Percentiles rank a stretch among this genome's conserved stretches.
Conservation (phyloP, 1,140 invertebrate species). For the Panagrolaimus sp. region DNA sequence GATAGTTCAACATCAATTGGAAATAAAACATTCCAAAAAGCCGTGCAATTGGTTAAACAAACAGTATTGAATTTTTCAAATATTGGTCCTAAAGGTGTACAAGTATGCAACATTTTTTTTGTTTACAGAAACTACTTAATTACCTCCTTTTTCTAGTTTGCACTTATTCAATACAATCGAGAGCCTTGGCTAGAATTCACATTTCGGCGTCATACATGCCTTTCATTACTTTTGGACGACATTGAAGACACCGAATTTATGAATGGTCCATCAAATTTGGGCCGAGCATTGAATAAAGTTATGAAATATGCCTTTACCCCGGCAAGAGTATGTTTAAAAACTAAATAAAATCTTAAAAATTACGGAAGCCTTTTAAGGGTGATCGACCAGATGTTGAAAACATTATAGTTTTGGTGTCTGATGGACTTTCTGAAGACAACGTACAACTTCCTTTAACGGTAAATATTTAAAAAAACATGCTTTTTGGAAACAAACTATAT, state of each 20-base stretch:
- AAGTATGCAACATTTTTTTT: conserved; percentile 33
- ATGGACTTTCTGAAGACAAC: conserved; percentile 40
- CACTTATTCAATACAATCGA: conserved; percentile 48
- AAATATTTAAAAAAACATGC: background rate
- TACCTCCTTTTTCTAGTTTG: conserved; percentile 36
- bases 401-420: conserved; percentile 47
- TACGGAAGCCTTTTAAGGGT: conserved; percentile 35
- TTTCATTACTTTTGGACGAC: conserved; percentile 44
- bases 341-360: background rate
- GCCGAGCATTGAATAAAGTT: conserved; percentile 51
- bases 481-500: background rate
- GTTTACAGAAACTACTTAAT: conserved; percentile 11
- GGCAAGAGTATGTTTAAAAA: conserved; percentile 32
- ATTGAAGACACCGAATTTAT: conserved; percentile 48
- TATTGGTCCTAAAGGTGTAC: conserved; percentile 49
- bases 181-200: conserved; percentile 54
- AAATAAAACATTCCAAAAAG: conserved; percentile 36
- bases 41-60: conserved; percentile 42
- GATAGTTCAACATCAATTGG: conserved; percentile 46
- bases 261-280: conserved; percentile 50
- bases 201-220: conserved; percentile 49
- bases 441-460: conserved; percentile 45
- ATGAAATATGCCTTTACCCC: conserved; percentile 51
- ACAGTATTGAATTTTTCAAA: conserved; percentile 50
- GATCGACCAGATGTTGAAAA: conserved; percentile 50